These are phyloP conservation scores for Lepisosteus osseus DNA, from an alignment of 2,113 vertebrate genomes.

Conservation along the genomic window DNA sequence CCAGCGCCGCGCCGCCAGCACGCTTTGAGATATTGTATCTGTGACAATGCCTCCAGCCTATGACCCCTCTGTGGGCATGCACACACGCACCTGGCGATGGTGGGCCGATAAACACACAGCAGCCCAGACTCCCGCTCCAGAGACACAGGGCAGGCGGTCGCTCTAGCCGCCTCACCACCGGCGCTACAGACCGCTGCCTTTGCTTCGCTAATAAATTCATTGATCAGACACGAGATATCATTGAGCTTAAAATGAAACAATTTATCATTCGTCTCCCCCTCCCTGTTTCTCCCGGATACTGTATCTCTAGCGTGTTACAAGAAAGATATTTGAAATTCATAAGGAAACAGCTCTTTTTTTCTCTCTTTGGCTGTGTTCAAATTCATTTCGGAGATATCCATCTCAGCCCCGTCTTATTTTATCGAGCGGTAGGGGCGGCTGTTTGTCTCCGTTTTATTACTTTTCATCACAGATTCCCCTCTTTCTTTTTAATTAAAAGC, in stretches of 20 bases:
- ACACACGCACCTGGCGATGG: slow-evolving; percentile 69
- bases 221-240: slow-evolving; percentile 26
- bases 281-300: slow-evolving; percentile 4
- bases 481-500: slow-evolving; percentile 23
- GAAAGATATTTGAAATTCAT: slow-evolving; percentile 33
- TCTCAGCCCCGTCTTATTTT: slow-evolving; percentile 23
- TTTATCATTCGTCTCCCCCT: slow-evolving; percentile 21
- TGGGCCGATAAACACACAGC: slow-evolving; percentile 50
- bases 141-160: not conserved
- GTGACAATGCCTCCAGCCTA: slow-evolving; percentile 47
- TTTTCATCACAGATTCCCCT: slow-evolving; percentile 18
- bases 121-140: slow-evolving; percentile 27
- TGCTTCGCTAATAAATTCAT: slow-evolving; percentile 32
- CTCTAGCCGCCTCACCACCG: slow-evolving; percentile 3
- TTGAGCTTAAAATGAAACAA: slow-evolving; percentile 14
- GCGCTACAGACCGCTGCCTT: slow-evolving; percentile 18
- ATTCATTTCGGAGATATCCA: slow-evolving; percentile 34
- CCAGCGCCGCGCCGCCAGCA: slow-evolving; percentile 38
- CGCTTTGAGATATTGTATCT: slow-evolving; percentile 41
- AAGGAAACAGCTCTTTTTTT: slow-evolving; percentile 1
- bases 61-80: slow-evolving; percentile 39
- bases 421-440: slow-evolving; percentile 3
- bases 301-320: slow-evolving; percentile 18
- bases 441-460: slow-evolving; percentile 26
- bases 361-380: slow-evolving; percentile 16